phyloP scores from a whole-genome alignment of 2,113 vertebrate species.

The Chroicocephalus ridibundus region DNA sequence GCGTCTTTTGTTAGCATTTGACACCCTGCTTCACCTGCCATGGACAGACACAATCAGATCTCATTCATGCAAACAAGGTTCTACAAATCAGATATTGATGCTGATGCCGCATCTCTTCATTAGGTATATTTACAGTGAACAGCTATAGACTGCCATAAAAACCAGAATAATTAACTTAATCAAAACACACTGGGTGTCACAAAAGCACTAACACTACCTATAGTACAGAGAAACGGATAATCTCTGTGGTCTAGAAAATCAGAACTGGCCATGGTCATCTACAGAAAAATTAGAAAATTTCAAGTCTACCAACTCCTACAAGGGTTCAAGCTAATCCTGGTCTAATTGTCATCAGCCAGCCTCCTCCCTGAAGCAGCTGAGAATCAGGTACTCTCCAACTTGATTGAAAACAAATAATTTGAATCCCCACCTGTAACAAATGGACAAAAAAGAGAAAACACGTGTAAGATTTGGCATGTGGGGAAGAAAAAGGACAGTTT shows the following conservation, averaged over 20 bases:
- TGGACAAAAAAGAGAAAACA: not conserved
- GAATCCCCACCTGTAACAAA: not conserved
- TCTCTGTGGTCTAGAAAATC: not conserved
- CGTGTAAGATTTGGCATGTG: not conserved
- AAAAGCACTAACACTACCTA: not conserved
- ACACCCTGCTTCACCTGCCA: not conserved
- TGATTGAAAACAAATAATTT: not conserved
- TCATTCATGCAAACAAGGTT: not conserved
- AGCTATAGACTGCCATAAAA: not conserved
- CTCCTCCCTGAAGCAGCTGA: not conserved
- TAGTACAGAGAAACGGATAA: not conserved
- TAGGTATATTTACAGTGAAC: not conserved
- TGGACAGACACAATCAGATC: not conserved
- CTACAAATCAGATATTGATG: not conserved
- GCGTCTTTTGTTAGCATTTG: not conserved
- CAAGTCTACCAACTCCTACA: not conserved
- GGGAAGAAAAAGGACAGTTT: not conserved
- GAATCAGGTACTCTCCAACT: not conserved
- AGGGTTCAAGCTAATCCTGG: not conserved
- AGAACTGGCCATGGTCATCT: not conserved
- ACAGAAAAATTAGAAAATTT: not conserved
- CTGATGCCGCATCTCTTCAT: not conserved
- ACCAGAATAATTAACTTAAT: not conserved
- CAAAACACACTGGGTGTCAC: accelerated
- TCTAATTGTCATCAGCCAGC: not conserved